phyloP scores from a whole-genome alignment of 2,888 invertebrate genomes.

The Notodonta dromedarius region DNA sequence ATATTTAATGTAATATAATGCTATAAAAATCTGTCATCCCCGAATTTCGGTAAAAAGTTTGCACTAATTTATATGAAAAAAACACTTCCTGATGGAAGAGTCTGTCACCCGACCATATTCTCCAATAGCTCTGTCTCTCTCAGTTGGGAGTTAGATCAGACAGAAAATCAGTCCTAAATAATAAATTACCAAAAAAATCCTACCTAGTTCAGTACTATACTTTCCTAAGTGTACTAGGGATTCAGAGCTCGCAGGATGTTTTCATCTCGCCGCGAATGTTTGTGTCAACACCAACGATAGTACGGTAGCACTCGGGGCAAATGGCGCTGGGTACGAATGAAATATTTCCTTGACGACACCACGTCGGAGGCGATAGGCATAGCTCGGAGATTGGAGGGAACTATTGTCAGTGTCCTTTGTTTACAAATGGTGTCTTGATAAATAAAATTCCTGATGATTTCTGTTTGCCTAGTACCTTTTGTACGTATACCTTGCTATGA shows the following conservation, averaged over 20 bases:
- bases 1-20: too few relatives aligned
- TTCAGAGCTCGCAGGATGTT: conserved; percentile 60
- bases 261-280: conserved; percentile 59
- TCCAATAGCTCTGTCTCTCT: too few relatives aligned
- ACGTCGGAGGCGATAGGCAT: conserved; percentile 22
- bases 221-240: conserved; percentile 40
- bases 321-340: conserved; percentile 31
- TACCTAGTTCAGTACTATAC: conserved; percentile 28
- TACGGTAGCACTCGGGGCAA: conserved; percentile 29
- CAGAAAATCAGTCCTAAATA: too few relatives aligned
- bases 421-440: background rate
- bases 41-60: too few relatives aligned
- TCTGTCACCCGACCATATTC: too few relatives aligned
- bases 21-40: too few relatives aligned
- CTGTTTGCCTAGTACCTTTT: background rate
- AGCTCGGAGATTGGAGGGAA: conserved; percentile 6
- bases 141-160: too few relatives aligned
- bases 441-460: background rate
- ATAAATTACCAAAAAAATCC: background rate
- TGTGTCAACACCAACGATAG: conserved; percentile 63
- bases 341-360: conserved; percentile 33
- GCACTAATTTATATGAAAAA: too few relatives aligned
- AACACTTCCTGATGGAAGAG: too few relatives aligned
- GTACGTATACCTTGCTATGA: too few relatives aligned
- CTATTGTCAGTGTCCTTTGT: background rate